These are phyloP conservation scores for Drosophila ustulata DNA, from an alignment of 2,888 invertebrate species.

Conservation along the genomic window DNA sequence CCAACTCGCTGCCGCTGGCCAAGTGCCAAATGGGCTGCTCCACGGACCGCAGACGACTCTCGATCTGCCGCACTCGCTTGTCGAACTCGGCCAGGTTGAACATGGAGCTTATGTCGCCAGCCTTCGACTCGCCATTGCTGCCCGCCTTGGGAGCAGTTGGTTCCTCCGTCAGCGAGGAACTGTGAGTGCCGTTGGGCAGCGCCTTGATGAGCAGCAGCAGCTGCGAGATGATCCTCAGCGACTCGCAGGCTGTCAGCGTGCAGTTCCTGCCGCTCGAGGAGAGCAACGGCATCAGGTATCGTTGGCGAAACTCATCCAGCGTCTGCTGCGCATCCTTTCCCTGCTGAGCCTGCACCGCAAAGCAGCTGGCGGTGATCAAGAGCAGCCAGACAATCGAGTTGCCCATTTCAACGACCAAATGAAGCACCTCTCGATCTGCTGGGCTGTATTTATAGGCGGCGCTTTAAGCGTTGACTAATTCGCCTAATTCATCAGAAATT, in stretches of 20 bases:
- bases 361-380: background rate
- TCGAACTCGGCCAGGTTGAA: slow-evolving; percentile 70
- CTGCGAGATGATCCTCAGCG: slow-evolving; percentile 83
- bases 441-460: slow-evolving; percentile 56
- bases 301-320: slow-evolving; percentile 76
- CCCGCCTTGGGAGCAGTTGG: background rate
- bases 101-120: slow-evolving; percentile 42
- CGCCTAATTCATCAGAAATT: slow-evolving; percentile 65
- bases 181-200: slow-evolving; percentile 24
- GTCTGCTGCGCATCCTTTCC: slow-evolving; percentile 24
- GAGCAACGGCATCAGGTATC: slow-evolving; percentile 72
- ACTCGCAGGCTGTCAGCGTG: slow-evolving; percentile 85
- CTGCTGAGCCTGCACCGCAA: slow-evolving; percentile 19
- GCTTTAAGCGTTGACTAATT: slow-evolving; percentile 48
- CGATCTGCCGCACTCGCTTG: slow-evolving; percentile 85
- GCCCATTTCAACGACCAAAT: slow-evolving; percentile 43
- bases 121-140: slow-evolving; percentile 13
- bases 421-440: slow-evolving; percentile 1
- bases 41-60: slow-evolving; percentile 87
- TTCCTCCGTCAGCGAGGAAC: background rate
- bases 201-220: slow-evolving; percentile 75
- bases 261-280: slow-evolving; percentile 79
- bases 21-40: slow-evolving; percentile 89
- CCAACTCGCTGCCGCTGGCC: slow-evolving; percentile 85
- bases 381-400: slow-evolving; percentile 12